Evolutionary conservation across 2,113 vertebrate species (phyloP), one percentile per base, ranked within the genome.

Genomic region (Leptobrachium ailaonicum): DNA sequence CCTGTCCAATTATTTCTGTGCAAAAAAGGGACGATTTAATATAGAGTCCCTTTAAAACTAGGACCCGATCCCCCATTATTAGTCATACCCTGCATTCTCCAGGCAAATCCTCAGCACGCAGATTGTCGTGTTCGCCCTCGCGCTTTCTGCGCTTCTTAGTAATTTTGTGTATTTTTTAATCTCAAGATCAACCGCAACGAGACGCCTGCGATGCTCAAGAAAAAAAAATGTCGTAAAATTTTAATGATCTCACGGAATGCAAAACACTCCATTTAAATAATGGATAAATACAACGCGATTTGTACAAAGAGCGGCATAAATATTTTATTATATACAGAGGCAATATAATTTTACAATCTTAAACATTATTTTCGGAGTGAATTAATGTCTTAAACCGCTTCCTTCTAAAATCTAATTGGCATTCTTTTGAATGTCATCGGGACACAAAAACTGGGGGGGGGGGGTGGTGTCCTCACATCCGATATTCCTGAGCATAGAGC

Each of bases 181-280:
- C 63, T 40, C 7, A 9, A 20, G 54, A 12, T 9, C 63, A 54
- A 56, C 43, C 47, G 58, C 60, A 12, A 13, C 40, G 58, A 10
- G 12, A 53, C 12, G 14, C 66, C 41, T 12, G 43, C 40, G 56
- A 56, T 0, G 13, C 14, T 10, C 2, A 62, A 20, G 4, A 8
- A 43, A 68, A 68, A 68, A 66, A 58, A 3, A 50, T 68, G n/a
- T 41, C 10, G 66, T 69, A 58, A 72, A 80, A 69, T 45, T 20
- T 73, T 74, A 73, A 53, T 69, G 70, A 8, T 56, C 41, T 41
- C 68, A 60, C 66, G 12, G 41, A 74, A 77, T 81, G 71, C 72
- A 69, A 47, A 74, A 11, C 14, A 40, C 45, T 66, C 58, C 43
- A 79, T 70, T 71, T 84, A 71, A 82, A 62, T 81, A 74, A 80